Conservation (phyloP, 2,888 invertebrate species). For the Ichneumon xanthorius region DNA sequence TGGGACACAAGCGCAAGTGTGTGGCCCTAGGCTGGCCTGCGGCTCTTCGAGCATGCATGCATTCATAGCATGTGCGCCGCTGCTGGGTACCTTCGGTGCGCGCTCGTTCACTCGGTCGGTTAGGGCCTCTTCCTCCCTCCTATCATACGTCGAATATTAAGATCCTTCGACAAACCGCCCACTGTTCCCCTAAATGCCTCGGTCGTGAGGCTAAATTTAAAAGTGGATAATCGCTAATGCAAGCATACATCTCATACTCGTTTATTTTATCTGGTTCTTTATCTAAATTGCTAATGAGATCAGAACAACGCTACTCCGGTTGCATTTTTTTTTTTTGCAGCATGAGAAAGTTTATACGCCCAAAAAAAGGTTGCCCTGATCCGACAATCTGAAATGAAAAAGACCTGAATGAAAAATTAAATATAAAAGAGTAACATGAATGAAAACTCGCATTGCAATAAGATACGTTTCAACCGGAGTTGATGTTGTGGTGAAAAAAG, state of each 20-base stretch:
- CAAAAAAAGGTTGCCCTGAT: not conserved
- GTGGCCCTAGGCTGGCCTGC: slow-evolving; percentile 42
- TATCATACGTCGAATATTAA: slow-evolving; percentile 29
- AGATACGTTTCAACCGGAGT: too few relatives aligned
- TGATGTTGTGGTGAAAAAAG: too few relatives aligned
- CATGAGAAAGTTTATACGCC: not conserved
- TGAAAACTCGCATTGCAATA: too few relatives aligned
- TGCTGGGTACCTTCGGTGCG: slow-evolving; percentile 26
- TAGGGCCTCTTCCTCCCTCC: slow-evolving; percentile 15
- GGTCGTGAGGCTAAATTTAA: not conserved
- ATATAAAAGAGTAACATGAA: not conserved
- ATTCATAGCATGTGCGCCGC: slow-evolving; percentile 60
- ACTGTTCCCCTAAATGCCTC: slow-evolving; percentile 15
- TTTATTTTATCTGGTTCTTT: slow-evolving; percentile 7
- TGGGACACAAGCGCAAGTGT: slow-evolving; percentile 53
- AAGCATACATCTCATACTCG: not conserved
- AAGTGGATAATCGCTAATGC: slow-evolving; percentile 4
- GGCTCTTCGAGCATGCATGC: slow-evolving; percentile 61
- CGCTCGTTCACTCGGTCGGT: slow-evolving; percentile 13
- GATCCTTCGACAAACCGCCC: slow-evolving; percentile 33
- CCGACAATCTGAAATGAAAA: not conserved
- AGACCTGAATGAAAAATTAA: not conserved
- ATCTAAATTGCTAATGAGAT: slow-evolving; percentile 33
- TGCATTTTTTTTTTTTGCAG: not conserved
- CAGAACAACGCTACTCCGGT: not conserved